Base-by-base conservation (phyloP, 2,113 vertebrate species). In the Erythrolamprus reginae region DNA sequence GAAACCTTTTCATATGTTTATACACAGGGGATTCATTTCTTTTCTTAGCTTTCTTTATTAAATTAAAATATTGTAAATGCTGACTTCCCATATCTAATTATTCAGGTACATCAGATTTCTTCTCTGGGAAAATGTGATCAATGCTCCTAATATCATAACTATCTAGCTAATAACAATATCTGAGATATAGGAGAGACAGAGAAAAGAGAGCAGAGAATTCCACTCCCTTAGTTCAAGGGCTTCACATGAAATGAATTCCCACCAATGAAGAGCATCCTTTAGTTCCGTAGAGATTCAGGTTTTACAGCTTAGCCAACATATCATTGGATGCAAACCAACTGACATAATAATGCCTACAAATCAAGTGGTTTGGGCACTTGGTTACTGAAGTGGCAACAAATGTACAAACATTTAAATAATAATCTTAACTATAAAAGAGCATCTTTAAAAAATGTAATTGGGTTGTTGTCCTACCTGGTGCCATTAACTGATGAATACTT, bases 401-500 rank as follows among this genome's bases (percentile, higher is more conserved):
- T 10, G 2, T 33, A 77, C 17, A 77, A 77, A 21, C 1, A 17
- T 33, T 21, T 38, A 21, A 77, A 77, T 6, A 77, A 77, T 38
- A 77, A 7, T 21, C 17, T 77, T 42, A 42, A 42, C 8, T 21
- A 3, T 77, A 83, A 28, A 58, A 3, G 8, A 70, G 5, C 23
- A 53, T 8, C 82, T 90, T 87, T 38, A 90, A 53, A 12, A 12
- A 1, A 90, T 38, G 45, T 92, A 0, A 33, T 33, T 21, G 82
- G 33, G 17, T 86, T 56, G 17, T 86, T 56, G 42, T 58, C 96
- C 94, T 93, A 98, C 98, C 97, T 97, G 98, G 98, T 90, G 97
- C 95, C 91, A 98, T 97, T 61, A 98, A 92, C 89, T 98, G 98
- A 85, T 98, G 96, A 88, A 98, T 97, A 92, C 97, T 97, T 70